Evolutionary conservation across 2,113 vertebrate species (phyloP).

Genomic region (Marcusenius ussheri): DNA sequence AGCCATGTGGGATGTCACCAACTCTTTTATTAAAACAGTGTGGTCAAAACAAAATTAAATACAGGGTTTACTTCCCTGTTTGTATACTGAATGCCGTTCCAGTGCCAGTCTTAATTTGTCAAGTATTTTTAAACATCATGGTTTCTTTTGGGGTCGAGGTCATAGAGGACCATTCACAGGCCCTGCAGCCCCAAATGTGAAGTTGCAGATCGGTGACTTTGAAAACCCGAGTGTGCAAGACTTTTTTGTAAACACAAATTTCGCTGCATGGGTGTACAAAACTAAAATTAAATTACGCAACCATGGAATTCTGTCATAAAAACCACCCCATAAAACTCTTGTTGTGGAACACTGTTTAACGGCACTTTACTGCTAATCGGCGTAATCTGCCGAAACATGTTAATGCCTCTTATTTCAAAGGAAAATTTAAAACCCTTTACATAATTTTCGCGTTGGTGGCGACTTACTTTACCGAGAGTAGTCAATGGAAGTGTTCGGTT

Average conservation of each 20-base stretch:
- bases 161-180: neutral
- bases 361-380: neutral
- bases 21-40: neutral
- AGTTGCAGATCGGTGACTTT: neutral
- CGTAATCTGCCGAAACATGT: constrained; percentile 8
- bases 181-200: neutral
- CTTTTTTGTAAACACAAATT: neutral
- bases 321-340: neutral
- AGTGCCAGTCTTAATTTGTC: too few relatives aligned
- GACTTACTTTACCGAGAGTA: neutral
- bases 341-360: neutral
- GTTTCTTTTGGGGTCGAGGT: neutral
- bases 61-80: neutral
- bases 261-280: neutral
- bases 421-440: neutral
- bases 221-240: neutral
- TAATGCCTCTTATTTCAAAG: neutral
- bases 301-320: neutral
- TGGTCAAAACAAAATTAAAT: neutral
- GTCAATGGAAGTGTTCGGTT: neutral
- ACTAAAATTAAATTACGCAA: neutral
- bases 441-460: neutral
- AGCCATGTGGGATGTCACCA: neutral
- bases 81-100: neutral
- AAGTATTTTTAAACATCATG: neutral